Percentiles rank a stretch among this genome's conserved stretches.
Conservation (phyloP, 2,888 invertebrate genomes). For the Clitarchus hookeri region DNA sequence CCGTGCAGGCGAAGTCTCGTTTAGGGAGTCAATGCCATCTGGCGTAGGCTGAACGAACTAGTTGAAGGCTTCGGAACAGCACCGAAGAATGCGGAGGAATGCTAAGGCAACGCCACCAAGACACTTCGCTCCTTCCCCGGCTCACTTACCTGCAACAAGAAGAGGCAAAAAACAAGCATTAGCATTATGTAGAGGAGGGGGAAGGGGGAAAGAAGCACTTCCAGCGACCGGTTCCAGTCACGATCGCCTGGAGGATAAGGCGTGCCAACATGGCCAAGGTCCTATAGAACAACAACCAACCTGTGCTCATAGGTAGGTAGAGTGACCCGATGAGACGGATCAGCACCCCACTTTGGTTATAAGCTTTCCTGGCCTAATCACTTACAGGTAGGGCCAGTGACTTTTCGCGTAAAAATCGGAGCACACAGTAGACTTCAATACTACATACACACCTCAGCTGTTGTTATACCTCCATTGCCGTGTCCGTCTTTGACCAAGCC, state of each 20-base stretch:
- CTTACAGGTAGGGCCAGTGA: too few species aligned
- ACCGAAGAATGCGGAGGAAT: background rate
- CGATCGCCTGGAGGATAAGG: background rate
- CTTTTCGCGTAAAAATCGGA: too few species aligned
- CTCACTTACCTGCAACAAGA: background rate
- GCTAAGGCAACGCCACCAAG: background rate
- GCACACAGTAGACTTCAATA: too few species aligned
- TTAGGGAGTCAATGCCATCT: background rate
- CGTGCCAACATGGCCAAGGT: background rate
- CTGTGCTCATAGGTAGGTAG: background rate
- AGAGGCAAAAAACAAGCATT: background rate
- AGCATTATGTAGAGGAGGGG: background rate
- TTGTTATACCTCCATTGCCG: too few species aligned
- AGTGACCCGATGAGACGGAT: too few species aligned
- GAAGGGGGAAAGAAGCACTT: background rate
- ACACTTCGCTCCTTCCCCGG: background rate
- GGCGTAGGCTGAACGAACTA: background rate
- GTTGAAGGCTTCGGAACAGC: background rate
- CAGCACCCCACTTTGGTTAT: too few species aligned
- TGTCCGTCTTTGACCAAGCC: too few species aligned
- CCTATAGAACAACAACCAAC: background rate
- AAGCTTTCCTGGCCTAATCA: too few species aligned
- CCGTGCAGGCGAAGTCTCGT: background rate
- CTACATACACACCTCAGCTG: too few species aligned
- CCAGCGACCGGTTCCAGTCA: background rate